Evolutionary conservation across 2,113 vertebrate genomes (phyloP).

Genomic region (Oriolus oriolus): DNA sequence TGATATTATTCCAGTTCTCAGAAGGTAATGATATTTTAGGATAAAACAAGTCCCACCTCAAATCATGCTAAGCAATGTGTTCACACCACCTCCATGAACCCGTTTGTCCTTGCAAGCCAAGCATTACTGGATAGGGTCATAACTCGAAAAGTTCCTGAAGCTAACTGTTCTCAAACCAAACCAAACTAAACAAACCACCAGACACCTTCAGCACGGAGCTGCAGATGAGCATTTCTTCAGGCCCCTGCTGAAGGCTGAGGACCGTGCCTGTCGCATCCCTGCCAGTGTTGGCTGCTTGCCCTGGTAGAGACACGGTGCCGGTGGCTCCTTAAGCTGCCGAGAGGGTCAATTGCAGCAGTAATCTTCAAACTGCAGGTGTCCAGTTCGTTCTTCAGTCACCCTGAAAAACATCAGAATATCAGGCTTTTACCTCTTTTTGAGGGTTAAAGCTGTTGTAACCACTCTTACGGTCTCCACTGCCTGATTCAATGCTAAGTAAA

Average conservation of each 20-base stretch:
- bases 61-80: not conserved
- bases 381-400: not conserved
- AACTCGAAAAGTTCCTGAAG: not conserved
- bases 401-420: not conserved
- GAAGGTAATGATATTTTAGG: not conserved
- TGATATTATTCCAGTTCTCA: not conserved
- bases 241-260: not conserved
- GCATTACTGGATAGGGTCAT: too few relatives aligned
- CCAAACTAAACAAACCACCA: fast-evolving
- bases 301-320: not conserved
- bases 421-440: not conserved
- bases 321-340: not conserved
- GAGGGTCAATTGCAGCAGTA: not conserved
- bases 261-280: not conserved
- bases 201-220: not conserved
- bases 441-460: not conserved
- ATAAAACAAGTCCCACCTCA: not conserved
- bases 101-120: not conserved
- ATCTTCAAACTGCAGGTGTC: not conserved
- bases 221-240: not conserved
- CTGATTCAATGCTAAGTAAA: not conserved
- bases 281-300: not conserved
- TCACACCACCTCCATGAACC: not conserved
- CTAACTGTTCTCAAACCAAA: not conserved
- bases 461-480: not conserved